Evolutionary conservation across 2,797 vertebrate genomes (phyloP), one percentile per base, ranked within the genome.

Genomic region (Onychomys torridus): DNA sequence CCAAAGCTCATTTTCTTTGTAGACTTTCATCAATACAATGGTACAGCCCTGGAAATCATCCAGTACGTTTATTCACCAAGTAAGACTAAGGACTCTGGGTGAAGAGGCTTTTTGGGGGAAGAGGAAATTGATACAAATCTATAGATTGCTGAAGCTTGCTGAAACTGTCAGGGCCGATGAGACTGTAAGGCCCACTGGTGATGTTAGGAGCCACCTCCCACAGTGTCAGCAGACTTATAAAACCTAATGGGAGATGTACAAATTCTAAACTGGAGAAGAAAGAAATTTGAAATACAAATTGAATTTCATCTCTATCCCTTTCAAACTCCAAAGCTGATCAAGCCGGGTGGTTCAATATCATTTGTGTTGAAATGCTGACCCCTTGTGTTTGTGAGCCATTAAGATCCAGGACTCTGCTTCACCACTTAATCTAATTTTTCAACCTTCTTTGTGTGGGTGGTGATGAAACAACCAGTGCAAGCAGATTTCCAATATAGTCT

Each of bases 301-400:
- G 69, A 77, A 87, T 95, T 83, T 78, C 37, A 75, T 79, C 79
- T 94, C 27, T 78, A 10, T 37, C 8, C 21, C 16, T 17, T 8
- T 61, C 13, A 21, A 5, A 71, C 46, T 5, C 27, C 32, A 9
- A 43, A 82, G 27, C 37, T 32, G 40, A n/a, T 29, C 29, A 32
- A 89, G 5, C n/a, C 65, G 14, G 1, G 52, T 16, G 6, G 25
- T 0, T 57, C 13, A 23, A 6, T 79, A n/a, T 52, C 52, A 91
- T 97, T 71, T 46, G 49, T 88, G 95, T 96, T 81, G 90, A 95
- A 97, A 98, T 94, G 87, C 97, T 98, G 98, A 97, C 98, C 97
- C 59, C 98, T 98, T 84, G 97, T 94, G 98, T 97, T 89, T 29
- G 3, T 2, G 43, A 78, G 29, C 40, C 25, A 21, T 23, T 32